Conservation (phyloP, 2,888 invertebrate species). For the Cartodere bifasciata region DNA sequence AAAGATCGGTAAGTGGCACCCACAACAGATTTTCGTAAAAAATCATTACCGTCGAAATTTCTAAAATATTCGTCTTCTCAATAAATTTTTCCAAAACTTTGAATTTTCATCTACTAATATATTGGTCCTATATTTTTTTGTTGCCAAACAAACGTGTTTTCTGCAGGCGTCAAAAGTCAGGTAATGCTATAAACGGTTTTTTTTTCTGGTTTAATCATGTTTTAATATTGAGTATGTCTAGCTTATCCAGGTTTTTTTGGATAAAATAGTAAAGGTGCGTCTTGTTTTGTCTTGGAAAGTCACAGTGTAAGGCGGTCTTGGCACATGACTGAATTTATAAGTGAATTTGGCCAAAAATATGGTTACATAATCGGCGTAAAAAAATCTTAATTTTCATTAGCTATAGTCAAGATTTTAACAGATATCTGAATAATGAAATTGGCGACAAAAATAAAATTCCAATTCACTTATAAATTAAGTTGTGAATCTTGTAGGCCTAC, state of each 20-base stretch:
- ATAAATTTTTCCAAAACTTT: not conserved
- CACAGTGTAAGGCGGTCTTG: too few species aligned
- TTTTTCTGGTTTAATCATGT: slow-evolving; percentile 18
- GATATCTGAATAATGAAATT: too few species aligned
- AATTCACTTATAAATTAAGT: too few species aligned
- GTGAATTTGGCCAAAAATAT: too few species aligned
- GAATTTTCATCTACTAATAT: slow-evolving; percentile 26
- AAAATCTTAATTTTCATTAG: too few species aligned
- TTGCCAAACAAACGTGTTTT: slow-evolving; percentile 29
- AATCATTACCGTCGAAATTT: not conserved
- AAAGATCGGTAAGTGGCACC: slow-evolving; percentile 55
- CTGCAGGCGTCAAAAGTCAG: slow-evolving; percentile 31
- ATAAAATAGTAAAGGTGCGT: slow-evolving; percentile 36
- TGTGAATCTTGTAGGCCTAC: too few species aligned
- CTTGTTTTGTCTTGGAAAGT: too few species aligned
- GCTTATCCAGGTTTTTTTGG: slow-evolving; percentile 26
- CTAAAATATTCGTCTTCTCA: not conserved
- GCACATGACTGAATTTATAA: too few species aligned
- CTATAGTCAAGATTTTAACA: too few species aligned
- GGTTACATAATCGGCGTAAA: too few species aligned
- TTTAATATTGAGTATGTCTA: slow-evolving; percentile 32
- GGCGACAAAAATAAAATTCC: too few species aligned
- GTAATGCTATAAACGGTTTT: slow-evolving; percentile 29
- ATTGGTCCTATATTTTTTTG: slow-evolving; percentile 35
- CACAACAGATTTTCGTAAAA: not conserved